phyloP scores from a whole-genome alignment of 2,888 invertebrate genomes.

The Drosophila gaucha region DNA sequence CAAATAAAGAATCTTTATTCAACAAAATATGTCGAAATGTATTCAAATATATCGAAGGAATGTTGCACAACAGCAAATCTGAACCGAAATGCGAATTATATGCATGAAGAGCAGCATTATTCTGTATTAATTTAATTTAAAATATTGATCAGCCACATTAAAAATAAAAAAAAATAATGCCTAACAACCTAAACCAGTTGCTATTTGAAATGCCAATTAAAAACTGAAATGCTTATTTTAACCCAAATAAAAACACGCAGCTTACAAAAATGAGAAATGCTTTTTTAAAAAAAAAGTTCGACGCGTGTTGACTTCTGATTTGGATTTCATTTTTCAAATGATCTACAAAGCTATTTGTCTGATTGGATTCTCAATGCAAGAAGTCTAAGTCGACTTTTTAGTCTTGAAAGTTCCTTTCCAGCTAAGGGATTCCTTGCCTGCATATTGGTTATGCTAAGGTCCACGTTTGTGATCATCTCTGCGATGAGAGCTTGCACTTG shows the following conservation, averaged over 20 bases:
- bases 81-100: neutral
- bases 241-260: constrained; percentile 24
- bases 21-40: neutral
- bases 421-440: neutral
- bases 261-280: constrained; percentile 5
- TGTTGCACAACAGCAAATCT: neutral
- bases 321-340: no score
- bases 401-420: no score
- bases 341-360: no score
- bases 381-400: no score
- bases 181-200: constrained; percentile 62
- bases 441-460: no score
- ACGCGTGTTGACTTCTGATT: no score
- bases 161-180: constrained; percentile 9
- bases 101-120: neutral
- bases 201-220: constrained; percentile 39
- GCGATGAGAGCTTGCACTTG: constrained; percentile 3
- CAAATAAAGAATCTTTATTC: neutral
- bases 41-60: no score
- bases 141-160: neutral
- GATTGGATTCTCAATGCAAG: constrained; percentile 3
- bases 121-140: neutral
- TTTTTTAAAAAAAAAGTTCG: no score
- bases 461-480: neutral
- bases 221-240: constrained; percentile 46